These are phyloP conservation scores for Zosterops pallidus DNA, from an alignment of 2,113 vertebrate species.

Conservation along the genomic window DNA sequence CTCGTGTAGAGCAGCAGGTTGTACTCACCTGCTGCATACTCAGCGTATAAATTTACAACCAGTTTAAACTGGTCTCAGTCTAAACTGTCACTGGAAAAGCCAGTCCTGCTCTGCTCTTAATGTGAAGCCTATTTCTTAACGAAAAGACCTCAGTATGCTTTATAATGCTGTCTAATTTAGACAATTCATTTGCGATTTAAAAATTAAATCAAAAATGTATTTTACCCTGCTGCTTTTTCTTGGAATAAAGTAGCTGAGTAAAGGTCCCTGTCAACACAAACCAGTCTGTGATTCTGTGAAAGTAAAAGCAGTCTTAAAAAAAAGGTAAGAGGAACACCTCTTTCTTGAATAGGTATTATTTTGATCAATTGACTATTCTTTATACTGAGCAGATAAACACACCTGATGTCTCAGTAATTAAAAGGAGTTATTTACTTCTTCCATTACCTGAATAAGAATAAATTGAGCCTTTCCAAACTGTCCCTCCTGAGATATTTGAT, in stretches of 20 bases:
- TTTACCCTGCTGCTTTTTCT: background rate
- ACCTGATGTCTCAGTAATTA: background rate
- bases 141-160: background rate
- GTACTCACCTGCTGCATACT: background rate
- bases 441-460: background rate
- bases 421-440: background rate
- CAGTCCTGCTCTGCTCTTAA: background rate
- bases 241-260: background rate
- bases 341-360: background rate
- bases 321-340: background rate
- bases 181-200: background rate
- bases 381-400: background rate
- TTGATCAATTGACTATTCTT: background rate
- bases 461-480: background rate
- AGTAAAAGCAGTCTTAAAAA: background rate
- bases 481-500: background rate
- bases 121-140: background rate
- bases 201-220: background rate
- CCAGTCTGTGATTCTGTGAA: background rate
- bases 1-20: rapidly evolving
- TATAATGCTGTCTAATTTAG: background rate
- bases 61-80: background rate
- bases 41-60: background rate
- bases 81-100: background rate
- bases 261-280: background rate